Base-by-base conservation (phyloP, 2,888 invertebrate species). In the Chaitophorus viminalis region DNA sequence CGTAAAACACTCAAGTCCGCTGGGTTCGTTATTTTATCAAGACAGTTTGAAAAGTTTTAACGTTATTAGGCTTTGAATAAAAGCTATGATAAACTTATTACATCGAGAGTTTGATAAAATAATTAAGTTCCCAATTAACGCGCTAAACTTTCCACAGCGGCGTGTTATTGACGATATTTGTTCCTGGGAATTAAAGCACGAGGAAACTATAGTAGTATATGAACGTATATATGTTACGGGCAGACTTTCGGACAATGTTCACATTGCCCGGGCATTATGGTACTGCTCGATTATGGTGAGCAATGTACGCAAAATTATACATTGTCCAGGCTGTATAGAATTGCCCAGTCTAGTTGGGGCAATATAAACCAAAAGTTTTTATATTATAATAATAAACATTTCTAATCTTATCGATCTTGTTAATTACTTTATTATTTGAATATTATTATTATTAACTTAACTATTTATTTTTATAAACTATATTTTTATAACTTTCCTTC, bases 381-480 rank as follows among this genome's bases (percentile, higher is more conserved):
- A 39, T 39, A 39, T 39, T 6, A 39, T 39, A 39, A 39, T 39
- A 39, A 29, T 68, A 68, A 68, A 3, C 31, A n/a, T 68, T 68
- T 31, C 31, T 68, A 68, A 68, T 68, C n/a, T 68, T 68, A 68
- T 68, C 68, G n/a, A 68, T 68, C 29, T 68, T 68, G 8, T 68
- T 68, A 68, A 68, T 31, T 68, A 68, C 68, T 68, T 68, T 68
- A 68, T 68, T 68, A 68, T 8, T 31, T 68, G 68, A 68, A 68
- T 68, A 68, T 68, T 68, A 29, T 68, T 68, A 68, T 29, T 68
- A 29, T 68, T 68, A 68, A n/a, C n/a, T 68, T 68, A 68, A 68
- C 68, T 29, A 68, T 68, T 31, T 68, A 29, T 68, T 68, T 68
- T 68, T 29, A 39, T 6, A 39, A 39, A 39, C 6, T 39, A 39